These are phyloP conservation scores for Scaptomyza reducta DNA, from an alignment of 2,888 invertebrate genomes.

Conservation along the genomic window DNA sequence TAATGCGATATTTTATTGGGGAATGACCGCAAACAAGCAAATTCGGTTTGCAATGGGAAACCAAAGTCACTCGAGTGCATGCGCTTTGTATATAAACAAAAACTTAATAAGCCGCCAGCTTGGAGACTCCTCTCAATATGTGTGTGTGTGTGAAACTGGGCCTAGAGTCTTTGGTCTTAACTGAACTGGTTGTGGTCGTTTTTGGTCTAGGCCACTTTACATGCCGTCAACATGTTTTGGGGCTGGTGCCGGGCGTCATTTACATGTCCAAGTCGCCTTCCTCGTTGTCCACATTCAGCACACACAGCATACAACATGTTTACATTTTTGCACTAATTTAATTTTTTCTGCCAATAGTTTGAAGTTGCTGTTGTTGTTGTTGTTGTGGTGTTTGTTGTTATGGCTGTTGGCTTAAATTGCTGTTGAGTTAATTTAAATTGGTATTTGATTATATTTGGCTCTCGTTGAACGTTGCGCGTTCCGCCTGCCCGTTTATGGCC, in stretches of 20 bases:
- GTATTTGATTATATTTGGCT: constrained; percentile 79
- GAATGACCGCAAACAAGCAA: constrained; percentile 41
- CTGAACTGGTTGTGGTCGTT: constrained; percentile 13
- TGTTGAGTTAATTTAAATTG: constrained; percentile 80
- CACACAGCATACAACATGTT: constrained; percentile 67
- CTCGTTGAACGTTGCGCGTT: constrained; percentile 44
- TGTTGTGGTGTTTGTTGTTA: constrained; percentile 8
- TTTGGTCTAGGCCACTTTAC: constrained; percentile 50
- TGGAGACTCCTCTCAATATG: constrained; percentile 37
- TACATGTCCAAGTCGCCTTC: constrained; percentile 73
- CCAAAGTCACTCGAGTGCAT: constrained; percentile 70
- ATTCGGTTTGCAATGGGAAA: constrained; percentile 26
- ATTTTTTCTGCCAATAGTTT: constrained; percentile 69
- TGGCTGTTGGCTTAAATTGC: constrained; percentile 70
- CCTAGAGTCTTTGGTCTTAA: constrained; percentile 21
- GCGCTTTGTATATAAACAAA: constrained; percentile 75
- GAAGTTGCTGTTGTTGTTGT: constrained; percentile 17
- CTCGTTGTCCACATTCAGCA: constrained; percentile 44
- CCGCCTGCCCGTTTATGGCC: constrained; percentile 74
- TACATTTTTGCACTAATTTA: constrained; percentile 79
- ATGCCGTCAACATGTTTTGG: constrained; percentile 75
- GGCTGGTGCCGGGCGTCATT: constrained; percentile 78
- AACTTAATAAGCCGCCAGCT: constrained; percentile 53
- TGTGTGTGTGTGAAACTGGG: constrained; percentile 16
- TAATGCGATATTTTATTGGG: constrained; percentile 67